Percentiles rank a stretch among this genome's conserved stretches.
Evolutionary conservation across 2,113 vertebrate species (phyloP).

Genomic region (Tetrax tetrax): DNA sequence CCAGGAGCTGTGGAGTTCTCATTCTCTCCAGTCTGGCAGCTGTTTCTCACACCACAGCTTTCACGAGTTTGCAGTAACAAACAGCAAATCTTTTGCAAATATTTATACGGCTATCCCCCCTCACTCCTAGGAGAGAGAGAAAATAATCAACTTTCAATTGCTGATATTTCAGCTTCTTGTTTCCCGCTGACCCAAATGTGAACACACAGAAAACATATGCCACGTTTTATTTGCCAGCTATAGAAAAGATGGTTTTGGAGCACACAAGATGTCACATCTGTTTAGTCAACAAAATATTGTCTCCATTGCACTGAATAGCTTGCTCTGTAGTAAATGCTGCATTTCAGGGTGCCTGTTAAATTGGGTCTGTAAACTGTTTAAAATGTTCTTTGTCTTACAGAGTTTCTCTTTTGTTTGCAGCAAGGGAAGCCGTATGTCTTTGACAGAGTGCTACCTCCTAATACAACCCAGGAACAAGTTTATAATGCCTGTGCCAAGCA

Average conservation of each 20-base stretch:
- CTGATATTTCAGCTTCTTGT: background rate
- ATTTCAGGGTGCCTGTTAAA: background rate
- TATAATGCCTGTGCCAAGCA: conserved; percentile 93
- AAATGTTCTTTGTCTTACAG: background rate
- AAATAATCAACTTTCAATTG: background rate
- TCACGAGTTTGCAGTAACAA: fast-evolving
- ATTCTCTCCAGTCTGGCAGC: background rate
- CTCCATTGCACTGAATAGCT: background rate
- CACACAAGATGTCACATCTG: background rate
- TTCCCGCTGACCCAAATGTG: background rate
- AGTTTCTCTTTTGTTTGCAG: conserved; percentile 45
- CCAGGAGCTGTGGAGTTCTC: background rate
- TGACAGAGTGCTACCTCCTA: conserved; percentile 88
- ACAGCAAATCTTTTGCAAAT: background rate
- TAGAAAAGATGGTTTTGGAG: background rate
- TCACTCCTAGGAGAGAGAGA: background rate
- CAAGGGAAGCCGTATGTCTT: conserved; percentile 92
- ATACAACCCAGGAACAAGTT: conserved; percentile 89
- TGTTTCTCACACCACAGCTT: background rate
- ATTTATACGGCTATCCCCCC: background rate
- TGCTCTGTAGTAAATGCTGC: background rate
- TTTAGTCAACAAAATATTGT: background rate
- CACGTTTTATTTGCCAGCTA: background rate
- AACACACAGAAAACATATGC: background rate
- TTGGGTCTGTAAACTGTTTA: background rate